Percentiles rank a stretch among this genome's conserved stretches.
Conservation (phyloP, 1,140 invertebrate species). For the Augochlora pura region DNA sequence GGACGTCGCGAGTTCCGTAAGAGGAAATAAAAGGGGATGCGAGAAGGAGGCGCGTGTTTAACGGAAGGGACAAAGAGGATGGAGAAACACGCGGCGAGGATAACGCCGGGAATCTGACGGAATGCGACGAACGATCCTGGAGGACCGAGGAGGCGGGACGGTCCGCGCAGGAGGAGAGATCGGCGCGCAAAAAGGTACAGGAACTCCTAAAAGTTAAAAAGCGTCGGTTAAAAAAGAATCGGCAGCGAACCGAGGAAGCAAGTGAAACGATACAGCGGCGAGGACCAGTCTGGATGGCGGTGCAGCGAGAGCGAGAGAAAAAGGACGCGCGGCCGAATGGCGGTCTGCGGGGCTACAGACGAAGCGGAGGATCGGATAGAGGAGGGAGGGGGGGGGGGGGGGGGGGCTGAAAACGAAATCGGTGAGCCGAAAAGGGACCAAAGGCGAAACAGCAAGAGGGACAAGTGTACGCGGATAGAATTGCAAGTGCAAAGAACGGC, state of each 20-base stretch:
- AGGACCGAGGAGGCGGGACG: background rate
- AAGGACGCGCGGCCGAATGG: too few relatives aligned
- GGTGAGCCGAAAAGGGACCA: background rate
- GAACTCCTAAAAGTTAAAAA: background rate
- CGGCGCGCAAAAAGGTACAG: too few relatives aligned
- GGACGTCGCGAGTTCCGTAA: background rate
- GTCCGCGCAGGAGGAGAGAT: background rate
- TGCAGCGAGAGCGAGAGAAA: too few relatives aligned
- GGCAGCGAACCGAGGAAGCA: background rate
- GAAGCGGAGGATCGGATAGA: too few relatives aligned
- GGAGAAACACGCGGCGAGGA: background rate
- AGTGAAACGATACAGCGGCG: background rate
- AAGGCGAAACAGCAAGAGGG: slow-evolving; percentile 1
- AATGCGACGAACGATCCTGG: background rate
- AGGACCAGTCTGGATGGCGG: too few relatives aligned
- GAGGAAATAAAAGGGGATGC: background rate
- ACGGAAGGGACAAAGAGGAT: background rate
- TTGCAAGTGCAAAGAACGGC: slow-evolving; percentile 27
- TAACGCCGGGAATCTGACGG: background rate
- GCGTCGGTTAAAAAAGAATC: background rate
- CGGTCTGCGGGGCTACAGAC: too few relatives aligned
- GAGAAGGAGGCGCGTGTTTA: slow-evolving; percentile 24
- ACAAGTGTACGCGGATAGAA: slow-evolving; percentile 13
- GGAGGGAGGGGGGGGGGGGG: too few relatives aligned
- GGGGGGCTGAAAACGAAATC: background rate